A percentile compares a stretch with the other conserved stretches of the same genome.
Evolutionary conservation across 2,113 vertebrate species (phyloP).

Genomic region (human (Homo sapiens)): DNA sequence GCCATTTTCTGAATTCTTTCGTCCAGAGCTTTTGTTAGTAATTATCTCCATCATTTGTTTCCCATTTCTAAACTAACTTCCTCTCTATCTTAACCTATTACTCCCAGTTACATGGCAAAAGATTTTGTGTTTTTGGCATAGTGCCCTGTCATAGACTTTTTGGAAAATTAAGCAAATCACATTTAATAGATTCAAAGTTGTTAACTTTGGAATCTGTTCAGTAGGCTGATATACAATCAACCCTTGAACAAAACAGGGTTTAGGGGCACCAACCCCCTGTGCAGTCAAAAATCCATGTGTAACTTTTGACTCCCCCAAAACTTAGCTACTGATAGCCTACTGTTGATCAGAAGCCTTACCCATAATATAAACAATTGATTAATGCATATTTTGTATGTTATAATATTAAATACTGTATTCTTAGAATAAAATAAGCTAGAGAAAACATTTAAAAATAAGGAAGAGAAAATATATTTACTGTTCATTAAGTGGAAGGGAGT

Average conservation of each 20-base stretch:
- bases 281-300: background rate
- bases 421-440: background rate
- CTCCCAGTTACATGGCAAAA: background rate
- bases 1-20: background rate
- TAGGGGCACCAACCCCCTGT: background rate
- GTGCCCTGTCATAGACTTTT: background rate
- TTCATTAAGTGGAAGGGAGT: background rate
- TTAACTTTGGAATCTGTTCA: background rate
- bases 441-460: background rate
- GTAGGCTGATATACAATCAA: background rate
- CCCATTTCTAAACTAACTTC: background rate
- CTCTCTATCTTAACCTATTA: constrained; percentile 29
- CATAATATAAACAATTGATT: background rate
- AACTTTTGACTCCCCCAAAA: background rate
- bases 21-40: constrained; percentile 10
- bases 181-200: background rate
- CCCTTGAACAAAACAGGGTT: background rate
- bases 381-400: background rate
- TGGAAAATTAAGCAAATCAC: constrained; percentile 29
- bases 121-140: constrained; percentile 8
- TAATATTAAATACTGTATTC: background rate
- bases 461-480: background rate
- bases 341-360: background rate
- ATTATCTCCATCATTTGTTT: constrained; percentile 19
- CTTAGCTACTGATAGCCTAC: background rate